Conservation (phyloP, 30 jellyfish, hydroid and myxozoan species). For the Cassiopea andromeda region DNA sequence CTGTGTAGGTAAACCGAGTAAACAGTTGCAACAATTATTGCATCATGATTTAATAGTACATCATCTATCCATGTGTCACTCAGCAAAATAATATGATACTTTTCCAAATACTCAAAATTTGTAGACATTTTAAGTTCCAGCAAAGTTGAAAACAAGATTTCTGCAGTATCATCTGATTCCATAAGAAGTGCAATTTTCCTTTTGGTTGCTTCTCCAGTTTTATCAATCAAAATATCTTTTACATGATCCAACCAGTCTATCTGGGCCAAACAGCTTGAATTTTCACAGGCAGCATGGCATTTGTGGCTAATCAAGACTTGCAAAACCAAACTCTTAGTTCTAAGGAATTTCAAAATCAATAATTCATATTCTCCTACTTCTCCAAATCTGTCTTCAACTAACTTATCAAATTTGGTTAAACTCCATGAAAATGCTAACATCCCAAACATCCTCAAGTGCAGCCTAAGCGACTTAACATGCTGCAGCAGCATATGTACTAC, state of each 20-base stretch:
- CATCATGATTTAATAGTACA: background rate
- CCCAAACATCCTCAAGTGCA: conserved; percentile 1
- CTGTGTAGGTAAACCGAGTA: background rate
- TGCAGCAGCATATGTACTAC: background rate
- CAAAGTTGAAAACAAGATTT: background rate
- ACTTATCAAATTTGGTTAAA: background rate
- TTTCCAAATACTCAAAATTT: background rate
- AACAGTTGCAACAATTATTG: background rate
- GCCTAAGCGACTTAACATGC: background rate
- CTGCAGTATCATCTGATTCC: conserved; percentile 17
- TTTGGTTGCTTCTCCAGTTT: background rate
- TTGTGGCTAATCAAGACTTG: background rate
- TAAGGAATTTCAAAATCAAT: background rate
- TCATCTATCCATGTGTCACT: background rate
- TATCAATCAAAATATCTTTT: background rate
- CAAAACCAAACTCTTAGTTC: conserved; percentile 13
- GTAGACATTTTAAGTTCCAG: conserved; percentile 4
- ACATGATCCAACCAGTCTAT: background rate
- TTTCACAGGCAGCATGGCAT: background rate
- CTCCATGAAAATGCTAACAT: background rate
- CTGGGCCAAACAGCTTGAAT: background rate
- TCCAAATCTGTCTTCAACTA: background rate
- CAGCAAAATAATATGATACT: background rate
- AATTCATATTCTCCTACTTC: background rate
- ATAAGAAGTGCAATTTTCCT: conserved; percentile 11